Evolutionary conservation across 2,888 invertebrate genomes (phyloP).

Genomic region (Psylliodes chrysocephalus): DNA sequence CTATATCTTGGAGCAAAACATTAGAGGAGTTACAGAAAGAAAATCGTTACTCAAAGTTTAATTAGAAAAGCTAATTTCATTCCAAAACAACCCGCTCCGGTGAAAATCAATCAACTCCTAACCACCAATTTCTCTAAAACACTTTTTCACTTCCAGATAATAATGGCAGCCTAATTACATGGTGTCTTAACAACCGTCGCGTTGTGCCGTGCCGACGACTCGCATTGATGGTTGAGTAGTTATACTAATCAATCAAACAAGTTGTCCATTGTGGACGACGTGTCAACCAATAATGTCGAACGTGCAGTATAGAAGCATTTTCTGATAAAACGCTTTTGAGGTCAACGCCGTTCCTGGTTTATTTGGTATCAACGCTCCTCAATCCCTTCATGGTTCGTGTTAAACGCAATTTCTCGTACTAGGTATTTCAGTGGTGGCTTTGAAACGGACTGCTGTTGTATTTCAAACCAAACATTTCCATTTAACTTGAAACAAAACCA

Average conservation of each 20-base stretch:
- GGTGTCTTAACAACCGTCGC: background rate
- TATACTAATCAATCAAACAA: slow-evolving; percentile 26
- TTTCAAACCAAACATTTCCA: too few relatives aligned
- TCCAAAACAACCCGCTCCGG: too few relatives aligned
- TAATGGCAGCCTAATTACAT: slow-evolving; percentile 1
- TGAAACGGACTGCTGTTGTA: too few relatives aligned
- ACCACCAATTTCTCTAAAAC: background rate
- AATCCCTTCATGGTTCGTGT: too few relatives aligned
- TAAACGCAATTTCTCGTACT: background rate
- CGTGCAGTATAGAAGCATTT: slow-evolving; percentile 23
- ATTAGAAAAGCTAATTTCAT: background rate
- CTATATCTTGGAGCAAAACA: too few relatives aligned
- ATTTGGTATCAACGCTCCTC: too few relatives aligned
- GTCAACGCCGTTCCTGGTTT: background rate
- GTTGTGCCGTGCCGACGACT: too few relatives aligned
- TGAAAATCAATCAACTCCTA: background rate
- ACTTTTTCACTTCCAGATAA: background rate
- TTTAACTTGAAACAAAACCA: too few relatives aligned
- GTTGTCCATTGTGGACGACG: slow-evolving; percentile 15
- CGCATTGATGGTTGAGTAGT: slow-evolving; percentile 17
- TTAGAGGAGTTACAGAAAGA: too few relatives aligned
- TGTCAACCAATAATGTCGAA: slow-evolving; percentile 20
- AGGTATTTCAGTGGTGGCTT: too few relatives aligned
- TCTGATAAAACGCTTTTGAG: slow-evolving; percentile 16
- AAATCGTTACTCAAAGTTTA: background rate